Base-by-base conservation (phyloP, 2,888 invertebrate genomes). In the Rhagonycha lutea region DNA sequence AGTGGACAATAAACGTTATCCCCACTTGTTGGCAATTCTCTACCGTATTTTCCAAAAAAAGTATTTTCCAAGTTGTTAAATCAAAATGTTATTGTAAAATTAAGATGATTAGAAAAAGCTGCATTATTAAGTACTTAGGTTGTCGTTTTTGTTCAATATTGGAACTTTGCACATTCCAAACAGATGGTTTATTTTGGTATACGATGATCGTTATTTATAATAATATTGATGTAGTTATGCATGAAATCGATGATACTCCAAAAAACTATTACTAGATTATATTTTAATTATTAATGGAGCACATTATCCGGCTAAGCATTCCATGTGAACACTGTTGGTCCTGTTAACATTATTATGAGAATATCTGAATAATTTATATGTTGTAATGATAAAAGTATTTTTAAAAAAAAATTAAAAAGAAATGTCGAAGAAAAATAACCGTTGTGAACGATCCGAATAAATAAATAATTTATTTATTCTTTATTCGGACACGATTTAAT, bases 291-390 rank as follows among this genome's bases (percentile, higher is more conserved):
- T 47, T 47, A 82, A 84, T 86, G 88, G 87, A 88, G 88, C 88
- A 88, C 88, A 88, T 88, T 88, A 88, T 88, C 88, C 84, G 87
- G 87, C 87, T 86, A 85, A 86, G 85, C 87, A 87, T 87, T 88
- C 86, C 87, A 86, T 87, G 87, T 87, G 87, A 87, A 87, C 87
- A 87, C 87, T 88, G 88, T 87, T 88, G 87, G 87, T 87, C 86
- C 88, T 88, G 88, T 88, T 88, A 88, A 65, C 63, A 65, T 65
- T 87, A 86, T 83, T 84, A 84, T 83, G 82, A 87, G 83, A 86
- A 86, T 85, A 87, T 86, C 85, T 86, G 86, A 81, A 86, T 86
- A 84, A 87, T 88, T 88, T 87, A 87, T 88, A 88, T 88, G 88
- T 88, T 88, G 87, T 88, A 87, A 86, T 86, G 84, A 88, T 87